Base-by-base conservation (phyloP, 2,113 vertebrate species). In the Girardinichthys multiradiatus region DNA sequence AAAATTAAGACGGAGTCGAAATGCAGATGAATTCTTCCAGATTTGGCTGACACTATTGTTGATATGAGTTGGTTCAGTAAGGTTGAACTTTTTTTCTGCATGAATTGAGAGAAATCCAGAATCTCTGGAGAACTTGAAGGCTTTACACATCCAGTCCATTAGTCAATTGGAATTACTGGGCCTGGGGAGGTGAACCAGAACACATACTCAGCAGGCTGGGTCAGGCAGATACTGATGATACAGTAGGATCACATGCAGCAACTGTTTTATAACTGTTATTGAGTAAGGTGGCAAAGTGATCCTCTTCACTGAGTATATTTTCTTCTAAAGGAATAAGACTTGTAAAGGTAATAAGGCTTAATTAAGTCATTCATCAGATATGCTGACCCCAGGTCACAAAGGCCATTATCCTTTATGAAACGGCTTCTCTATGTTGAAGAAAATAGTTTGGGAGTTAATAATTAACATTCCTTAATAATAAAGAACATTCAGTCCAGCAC, bases 121-220 rank as follows among this genome's bases (percentile, higher is more conserved):
- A 72, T 54, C 61, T 51, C 15, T 65, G 57, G 27, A 57, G 73
- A 67, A 79, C 30, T 71, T 68, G 27, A 31, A 69, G 21, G 61
- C n/a, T 7, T 4, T 39, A 60, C 45, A 63, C 48, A 29, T 73
- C 65, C 35, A 71, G 68, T 57, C 74, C 76, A 88, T 89, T 84
- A 80, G 66, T 90, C 79, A 84, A 79, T 78, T 82, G 42, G 74
- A 86, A 70, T 69, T 54, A 54, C 79, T 42, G 58, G 72, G 61
- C 75, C 72, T 30, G 29, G 57, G 54, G 64, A 57, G 68, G 67
- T 62, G 29, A 60, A 65, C 31, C 54, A 30, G 57, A 66, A 63
- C 68, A 66, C n/a, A 9, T 54, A 54, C n/a, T 63, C 42, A 57
- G 35, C 57, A 72, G 64, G 35, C 48, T 69, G 64, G 69, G 68